A percentile compares a stretch with the other conserved stretches of the same genome.
These are phyloP conservation scores for Spisula solida DNA, from an alignment of 2,888 invertebrate species.

Conservation along the genomic window DNA sequence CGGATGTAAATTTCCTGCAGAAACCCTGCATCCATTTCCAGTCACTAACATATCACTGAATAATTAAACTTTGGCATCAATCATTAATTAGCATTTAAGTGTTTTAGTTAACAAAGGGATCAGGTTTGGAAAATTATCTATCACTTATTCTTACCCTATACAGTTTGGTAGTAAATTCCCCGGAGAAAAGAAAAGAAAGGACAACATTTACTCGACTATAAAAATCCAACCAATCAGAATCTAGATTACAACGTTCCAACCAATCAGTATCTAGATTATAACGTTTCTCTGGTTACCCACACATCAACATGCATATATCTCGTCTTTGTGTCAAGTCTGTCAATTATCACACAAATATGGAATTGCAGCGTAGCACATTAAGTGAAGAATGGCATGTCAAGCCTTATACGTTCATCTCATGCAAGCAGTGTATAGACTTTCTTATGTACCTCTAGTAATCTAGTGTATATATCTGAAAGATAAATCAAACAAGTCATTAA, in stretches of 20 bases:
- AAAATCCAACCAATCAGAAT: background rate
- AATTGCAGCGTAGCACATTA: slow-evolving; percentile 37
- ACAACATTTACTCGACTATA: slow-evolving; percentile 6
- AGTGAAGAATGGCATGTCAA: background rate
- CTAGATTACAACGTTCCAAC: background rate
- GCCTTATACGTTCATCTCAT: slow-evolving; percentile 7
- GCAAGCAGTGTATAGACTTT: slow-evolving; percentile 19
- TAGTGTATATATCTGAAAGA: background rate
- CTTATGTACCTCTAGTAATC: background rate
- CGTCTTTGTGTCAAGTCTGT: background rate
- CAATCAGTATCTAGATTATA: background rate
- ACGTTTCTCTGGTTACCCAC: background rate
- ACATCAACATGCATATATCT: background rate
- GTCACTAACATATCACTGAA: background rate
- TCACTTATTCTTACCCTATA: background rate
- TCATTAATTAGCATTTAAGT: background rate
- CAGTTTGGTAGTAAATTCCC: background rate
- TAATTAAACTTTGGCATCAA: background rate
- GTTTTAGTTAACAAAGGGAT: background rate
- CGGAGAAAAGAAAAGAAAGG: background rate
- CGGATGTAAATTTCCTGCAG: no score
- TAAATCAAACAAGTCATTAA: no score
- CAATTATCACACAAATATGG: slow-evolving; percentile 23
- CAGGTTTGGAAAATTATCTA: background rate
- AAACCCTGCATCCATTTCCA: no score